phyloP scores from a whole-genome alignment of 2,113 vertebrate genomes.

The Cheilinus undulatus region DNA sequence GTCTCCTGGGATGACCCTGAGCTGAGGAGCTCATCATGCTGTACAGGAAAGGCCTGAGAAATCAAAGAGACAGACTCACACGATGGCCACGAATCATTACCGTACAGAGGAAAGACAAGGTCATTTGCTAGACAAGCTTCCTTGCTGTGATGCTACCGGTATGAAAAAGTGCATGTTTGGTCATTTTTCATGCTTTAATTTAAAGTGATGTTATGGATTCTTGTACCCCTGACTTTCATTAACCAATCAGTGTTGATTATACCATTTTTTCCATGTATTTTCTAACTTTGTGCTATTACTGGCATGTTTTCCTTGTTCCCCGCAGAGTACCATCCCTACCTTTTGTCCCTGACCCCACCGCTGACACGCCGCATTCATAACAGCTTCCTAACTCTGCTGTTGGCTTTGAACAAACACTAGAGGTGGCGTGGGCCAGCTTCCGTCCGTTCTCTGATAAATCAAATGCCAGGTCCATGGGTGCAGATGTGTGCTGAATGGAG shows the following conservation, averaged over 20 bases:
- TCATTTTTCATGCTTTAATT: not conserved
- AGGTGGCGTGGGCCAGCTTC: slow-evolving; percentile 72
- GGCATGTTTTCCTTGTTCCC: slow-evolving; percentile 55
- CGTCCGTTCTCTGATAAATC: slow-evolving; percentile 81
- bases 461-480: slow-evolving; percentile 52
- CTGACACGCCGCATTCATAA: slow-evolving; percentile 76
- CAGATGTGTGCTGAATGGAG: slow-evolving; percentile 73
- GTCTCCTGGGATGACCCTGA: slow-evolving; percentile 84
- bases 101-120: slow-evolving; percentile 74
- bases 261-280: not conserved
- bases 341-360: slow-evolving; percentile 75
- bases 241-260: not conserved
- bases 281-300: slow-evolving; percentile 4
- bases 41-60: slow-evolving; percentile 82
- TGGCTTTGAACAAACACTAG: slow-evolving; percentile 76
- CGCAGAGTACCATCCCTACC: slow-evolving; percentile 41
- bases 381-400: slow-evolving; percentile 79
- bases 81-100: slow-evolving; percentile 78
- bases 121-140: slow-evolving; percentile 57
- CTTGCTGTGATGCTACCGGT: slow-evolving; percentile 35
- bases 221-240: not conserved
- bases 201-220: not conserved
- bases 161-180: not conserved
- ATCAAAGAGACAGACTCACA: slow-evolving; percentile 83
- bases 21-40: slow-evolving; percentile 82